These are phyloP conservation scores for Microplitis mediator DNA, from an alignment of 1,140 invertebrate species.

Conservation along the genomic window DNA sequence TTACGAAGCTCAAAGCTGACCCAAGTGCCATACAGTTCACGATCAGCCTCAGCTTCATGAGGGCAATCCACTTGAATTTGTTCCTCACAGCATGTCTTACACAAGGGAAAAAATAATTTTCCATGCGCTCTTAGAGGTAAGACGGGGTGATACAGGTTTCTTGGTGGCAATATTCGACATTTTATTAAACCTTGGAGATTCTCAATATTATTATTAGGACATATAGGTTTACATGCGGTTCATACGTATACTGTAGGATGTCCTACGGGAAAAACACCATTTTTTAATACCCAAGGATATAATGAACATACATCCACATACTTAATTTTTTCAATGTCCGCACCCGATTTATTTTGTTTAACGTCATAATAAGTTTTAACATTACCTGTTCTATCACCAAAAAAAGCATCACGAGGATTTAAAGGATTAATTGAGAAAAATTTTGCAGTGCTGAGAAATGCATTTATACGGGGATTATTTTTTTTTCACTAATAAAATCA, in stretches of 20 bases:
- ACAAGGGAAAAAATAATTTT: neutral
- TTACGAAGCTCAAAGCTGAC: neutral
- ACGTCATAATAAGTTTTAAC: too few species aligned
- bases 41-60: neutral
- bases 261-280: neutral
- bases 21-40: neutral
- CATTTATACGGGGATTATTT: neutral
- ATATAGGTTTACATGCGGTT: too few species aligned
- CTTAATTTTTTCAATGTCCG: neutral
- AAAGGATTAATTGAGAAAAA: neutral
- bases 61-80: neutral
- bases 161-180: too few species aligned
- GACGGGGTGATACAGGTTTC: neutral
- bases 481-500: neutral
- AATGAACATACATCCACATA: neutral
- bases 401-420: too few species aligned
- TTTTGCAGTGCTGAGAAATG: neutral
- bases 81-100: neutral
- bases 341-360: too few species aligned
- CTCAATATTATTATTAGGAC: too few species aligned
- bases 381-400: too few species aligned
- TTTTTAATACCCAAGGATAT: too few species aligned
- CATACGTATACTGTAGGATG: too few species aligned
- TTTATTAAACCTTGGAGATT: too few species aligned
- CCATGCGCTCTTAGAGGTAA: neutral